Evolutionary conservation across 2,113 vertebrate genomes (phyloP), one percentile per base, ranked within the genome.

Genomic region (Limanda limanda): DNA sequence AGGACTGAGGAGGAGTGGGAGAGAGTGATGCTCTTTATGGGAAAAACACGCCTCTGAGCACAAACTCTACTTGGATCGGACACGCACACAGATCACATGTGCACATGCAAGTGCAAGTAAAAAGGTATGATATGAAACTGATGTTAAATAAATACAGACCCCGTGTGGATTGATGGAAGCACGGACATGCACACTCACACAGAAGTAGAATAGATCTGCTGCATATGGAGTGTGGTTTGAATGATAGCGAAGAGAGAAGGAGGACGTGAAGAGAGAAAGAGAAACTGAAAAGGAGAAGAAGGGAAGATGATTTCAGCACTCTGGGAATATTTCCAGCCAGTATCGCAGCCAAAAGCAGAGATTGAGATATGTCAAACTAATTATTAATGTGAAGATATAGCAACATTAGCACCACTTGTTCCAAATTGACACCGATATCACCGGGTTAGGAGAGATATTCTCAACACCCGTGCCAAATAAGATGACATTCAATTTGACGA

Each of bases 401-500:
- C 70, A 67, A 88, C 57, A 86, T 89, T 85, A 90, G 76, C 54
- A 60, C 13, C 45, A 74, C 61, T 82, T 77, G 56, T 76, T 87
- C 56, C 58, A 74, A 79, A 84, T 15, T 82, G 85, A 89, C 78
- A 87, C 37, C 10, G 47, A 81, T 76, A 83, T 75, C 74, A 76
- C 42, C 71, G 47, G 63, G 61, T 57, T 79, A 90, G 78, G 57
- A 60, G 65, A 80, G 63, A 91, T 77, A 81, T 81, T 71, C 79
- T 76, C 66, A 66, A 86, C 64, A 76, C 37, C 71, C 78, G 61
- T 78, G 80, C 76, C 72, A 84, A 89, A 89, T 83, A 74, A 42
- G 74, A 87, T 83, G 84, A 82, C 82, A 84, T 86, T 88, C 84
- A 72, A 76, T 83, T 75, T 89, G 83, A 87, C 85, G 88, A 91